Evolutionary conservation across 1,140 invertebrate species (phyloP).

Genomic region (Camponotus floridanus): DNA sequence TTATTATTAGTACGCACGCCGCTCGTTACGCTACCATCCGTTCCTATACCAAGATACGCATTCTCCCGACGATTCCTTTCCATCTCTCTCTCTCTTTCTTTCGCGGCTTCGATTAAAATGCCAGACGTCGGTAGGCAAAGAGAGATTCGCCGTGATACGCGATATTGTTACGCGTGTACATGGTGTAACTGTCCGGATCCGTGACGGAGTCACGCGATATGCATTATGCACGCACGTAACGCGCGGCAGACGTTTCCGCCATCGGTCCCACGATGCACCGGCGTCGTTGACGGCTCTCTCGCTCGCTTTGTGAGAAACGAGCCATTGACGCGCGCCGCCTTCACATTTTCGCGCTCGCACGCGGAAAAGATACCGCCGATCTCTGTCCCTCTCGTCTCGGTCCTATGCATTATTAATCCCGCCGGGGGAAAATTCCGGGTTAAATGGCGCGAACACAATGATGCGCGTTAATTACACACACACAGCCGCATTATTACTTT

Average conservation of each 20-base stretch:
- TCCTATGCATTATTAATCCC: constrained; percentile 44
- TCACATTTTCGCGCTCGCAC: neutral
- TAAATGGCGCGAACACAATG: constrained; percentile 52
- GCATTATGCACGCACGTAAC: constrained; percentile 77
- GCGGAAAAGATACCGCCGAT: constrained; percentile 4
- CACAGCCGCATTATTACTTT: constrained; percentile 41
- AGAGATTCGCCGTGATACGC: constrained; percentile 71
- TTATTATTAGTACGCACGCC: constrained; percentile 61
- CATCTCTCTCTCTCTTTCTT: neutral
- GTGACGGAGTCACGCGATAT: constrained; percentile 78
- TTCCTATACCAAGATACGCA: constrained; percentile 26
- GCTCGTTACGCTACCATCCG: constrained; percentile 56
- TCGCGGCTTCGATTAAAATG: constrained; percentile 74
- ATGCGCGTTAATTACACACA: constrained; percentile 55
- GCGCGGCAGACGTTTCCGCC: constrained; percentile 72
- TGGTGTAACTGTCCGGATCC: constrained; percentile 77
- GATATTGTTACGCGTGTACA: constrained; percentile 78
- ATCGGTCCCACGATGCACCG: constrained; percentile 72
- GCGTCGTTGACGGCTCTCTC: constrained; percentile 48
- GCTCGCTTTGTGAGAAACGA: constrained; percentile 68
- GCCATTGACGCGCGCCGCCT: constrained; percentile 44
- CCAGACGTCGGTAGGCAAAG: constrained; percentile 66
- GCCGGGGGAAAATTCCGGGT: constrained; percentile 36
- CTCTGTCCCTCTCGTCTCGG: neutral
- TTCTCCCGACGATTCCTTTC: constrained; percentile 38